Conservation (phyloP, 2,113 vertebrate genomes). For the Willisornis vidua region DNA sequence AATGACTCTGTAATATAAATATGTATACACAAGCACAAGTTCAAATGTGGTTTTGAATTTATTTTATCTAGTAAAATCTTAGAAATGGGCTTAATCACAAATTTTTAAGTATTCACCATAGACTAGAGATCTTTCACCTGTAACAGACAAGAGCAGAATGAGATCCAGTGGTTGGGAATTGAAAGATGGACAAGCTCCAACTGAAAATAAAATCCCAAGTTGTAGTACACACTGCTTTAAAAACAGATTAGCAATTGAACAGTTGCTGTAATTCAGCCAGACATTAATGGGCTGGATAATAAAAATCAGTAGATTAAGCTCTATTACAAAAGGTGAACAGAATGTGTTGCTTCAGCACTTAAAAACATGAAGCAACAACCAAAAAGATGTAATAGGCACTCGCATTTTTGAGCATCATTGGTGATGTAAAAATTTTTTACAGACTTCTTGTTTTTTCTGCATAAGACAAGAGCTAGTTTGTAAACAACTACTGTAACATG, state of each 20-base stretch:
- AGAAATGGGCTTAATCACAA: not conserved
- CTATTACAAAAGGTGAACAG: not conserved
- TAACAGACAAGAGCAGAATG: not conserved
- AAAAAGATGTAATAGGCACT: not conserved
- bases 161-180: not conserved
- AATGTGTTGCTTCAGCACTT: not conserved
- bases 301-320: not conserved
- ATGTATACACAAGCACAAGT: not conserved
- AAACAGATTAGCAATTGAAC: not conserved
- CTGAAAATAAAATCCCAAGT: not conserved
- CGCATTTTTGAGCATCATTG: not conserved
- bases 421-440: not conserved
- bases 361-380: not conserved
- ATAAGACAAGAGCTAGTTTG: not conserved
- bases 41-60: not conserved
- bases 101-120: not conserved
- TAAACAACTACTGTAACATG: not conserved
- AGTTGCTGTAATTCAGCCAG: not conserved
- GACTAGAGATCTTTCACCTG: not conserved
- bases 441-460: not conserved
- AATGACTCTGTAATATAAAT: not conserved
- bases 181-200: not conserved
- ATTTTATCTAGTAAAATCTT: not conserved
- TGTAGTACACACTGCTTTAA: not conserved
- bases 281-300: not conserved